Percentiles rank a stretch among this genome's conserved stretches.
These are phyloP conservation scores for Hapalemur alaotrensis DNA, from an alignment of 2,797 vertebrate species.

Conservation along the genomic window DNA sequence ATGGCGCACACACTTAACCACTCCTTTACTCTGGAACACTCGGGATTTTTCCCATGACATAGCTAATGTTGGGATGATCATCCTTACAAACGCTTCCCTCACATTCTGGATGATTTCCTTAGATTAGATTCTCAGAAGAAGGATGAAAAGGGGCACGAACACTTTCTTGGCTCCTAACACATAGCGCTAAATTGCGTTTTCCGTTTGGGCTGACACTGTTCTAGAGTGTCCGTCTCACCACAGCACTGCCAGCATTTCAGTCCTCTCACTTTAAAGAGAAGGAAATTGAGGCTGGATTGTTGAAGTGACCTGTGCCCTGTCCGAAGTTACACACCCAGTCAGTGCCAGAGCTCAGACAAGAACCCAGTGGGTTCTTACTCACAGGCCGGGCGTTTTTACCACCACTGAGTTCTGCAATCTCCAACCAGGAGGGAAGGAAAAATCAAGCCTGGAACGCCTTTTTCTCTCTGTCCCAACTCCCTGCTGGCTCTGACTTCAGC, in stretches of 20 bases:
- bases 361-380: neutral
- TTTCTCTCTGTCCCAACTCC: neutral
- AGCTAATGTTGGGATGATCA: neutral
- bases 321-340: neutral
- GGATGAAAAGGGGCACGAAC: neutral
- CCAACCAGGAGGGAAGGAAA: neutral
- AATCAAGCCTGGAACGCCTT: neutral
- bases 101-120: neutral
- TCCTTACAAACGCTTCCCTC: neutral
- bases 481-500: neutral
- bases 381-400: neutral
- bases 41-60: accelerated
- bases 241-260: neutral
- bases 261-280: neutral
- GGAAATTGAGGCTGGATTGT: neutral
- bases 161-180: neutral
- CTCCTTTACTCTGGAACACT: neutral
- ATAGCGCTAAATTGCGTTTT: neutral
- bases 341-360: neutral
- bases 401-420: neutral
- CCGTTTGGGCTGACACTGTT: neutral
- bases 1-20: too few relatives aligned
- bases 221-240: neutral
- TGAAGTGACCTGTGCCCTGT: neutral
- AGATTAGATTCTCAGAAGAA: neutral